Evolutionary conservation across 2,113 vertebrate genomes (phyloP).

Genomic region (Heliornis fulica): DNA sequence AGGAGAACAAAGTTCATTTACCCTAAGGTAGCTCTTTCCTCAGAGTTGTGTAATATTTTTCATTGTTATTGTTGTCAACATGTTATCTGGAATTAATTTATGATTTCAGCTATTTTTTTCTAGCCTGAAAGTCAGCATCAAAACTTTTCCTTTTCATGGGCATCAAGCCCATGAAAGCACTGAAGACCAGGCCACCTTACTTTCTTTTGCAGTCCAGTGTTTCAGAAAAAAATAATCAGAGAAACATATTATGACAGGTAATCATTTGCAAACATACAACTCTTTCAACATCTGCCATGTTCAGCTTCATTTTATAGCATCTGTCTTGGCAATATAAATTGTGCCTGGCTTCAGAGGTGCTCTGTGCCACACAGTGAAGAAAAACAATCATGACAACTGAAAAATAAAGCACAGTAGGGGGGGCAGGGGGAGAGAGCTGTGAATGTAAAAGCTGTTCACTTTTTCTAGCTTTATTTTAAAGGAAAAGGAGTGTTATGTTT

Average conservation of each 20-base stretch:
- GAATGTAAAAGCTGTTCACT: neutral
- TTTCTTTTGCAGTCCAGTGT: conserved; percentile 7
- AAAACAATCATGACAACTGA: conserved; percentile 58
- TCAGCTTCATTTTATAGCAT: conserved; percentile 62
- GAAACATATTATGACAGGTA: conserved; percentile 68
- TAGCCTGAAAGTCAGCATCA: neutral
- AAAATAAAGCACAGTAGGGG: conserved; percentile 40
- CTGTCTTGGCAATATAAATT: conserved; percentile 67
- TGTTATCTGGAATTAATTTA: neutral
- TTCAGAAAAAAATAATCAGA: conserved; percentile 21
- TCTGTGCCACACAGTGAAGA: conserved; percentile 35
- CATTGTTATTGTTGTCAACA: neutral
- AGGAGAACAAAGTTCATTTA: neutral
- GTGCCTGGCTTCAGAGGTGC: conserved; percentile 54
- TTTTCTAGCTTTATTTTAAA: conserved; percentile 36
- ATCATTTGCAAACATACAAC: conserved; percentile 70
- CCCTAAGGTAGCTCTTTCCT: neutral
- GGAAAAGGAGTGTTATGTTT: neutral
- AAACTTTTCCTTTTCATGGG: neutral
- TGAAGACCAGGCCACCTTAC: neutral
- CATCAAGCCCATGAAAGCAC: conserved; percentile 27
- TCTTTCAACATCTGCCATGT: conserved; percentile 66
- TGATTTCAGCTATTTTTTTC: neutral
- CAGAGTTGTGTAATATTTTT: neutral
- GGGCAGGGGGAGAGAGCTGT: neutral